A percentile compares a stretch with the other conserved stretches of the same genome.
These are phyloP conservation scores for Notolabrus celidotus DNA, from an alignment of 2,797 vertebrate species.

Conservation along the genomic window DNA sequence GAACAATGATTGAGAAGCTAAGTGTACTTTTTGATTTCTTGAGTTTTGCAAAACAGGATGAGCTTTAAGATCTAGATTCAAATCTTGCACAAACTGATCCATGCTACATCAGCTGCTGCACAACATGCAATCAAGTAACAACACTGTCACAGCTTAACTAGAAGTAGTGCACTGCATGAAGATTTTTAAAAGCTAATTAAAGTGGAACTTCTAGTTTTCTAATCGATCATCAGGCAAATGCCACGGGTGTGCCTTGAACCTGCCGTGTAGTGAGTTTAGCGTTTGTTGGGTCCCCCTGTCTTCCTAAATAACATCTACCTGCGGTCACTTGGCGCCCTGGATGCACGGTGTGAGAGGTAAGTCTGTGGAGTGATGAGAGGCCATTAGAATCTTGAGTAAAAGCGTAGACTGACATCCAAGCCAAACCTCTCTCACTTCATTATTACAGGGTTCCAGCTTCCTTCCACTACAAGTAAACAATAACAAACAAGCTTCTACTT, in stretches of 20 bases:
- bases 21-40: too few species aligned
- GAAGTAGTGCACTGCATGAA: neutral
- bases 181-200: neutral
- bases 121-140: neutral
- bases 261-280: neutral
- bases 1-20: too few species aligned
- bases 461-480: slow-evolving; percentile 86
- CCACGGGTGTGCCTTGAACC: too few species aligned
- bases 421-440: slow-evolving; percentile 88
- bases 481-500: slow-evolving; percentile 88
- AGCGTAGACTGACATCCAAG: slow-evolving; percentile 83
- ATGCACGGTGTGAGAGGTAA: slow-evolving; percentile 66
- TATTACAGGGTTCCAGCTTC: slow-evolving; percentile 88
- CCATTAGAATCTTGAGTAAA: slow-evolving; percentile 82
- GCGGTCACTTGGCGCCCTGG: slow-evolving; percentile 14
- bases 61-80: too few species aligned
- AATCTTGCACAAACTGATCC: neutral
- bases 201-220: neutral
- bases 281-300: slow-evolving; percentile 62
- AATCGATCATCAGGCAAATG: too few species aligned
- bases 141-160: neutral
- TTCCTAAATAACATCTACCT: slow-evolving; percentile 16
- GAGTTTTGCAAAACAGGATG: too few species aligned
- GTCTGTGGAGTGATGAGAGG: slow-evolving; percentile 82
- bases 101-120: neutral